Percentiles rank a stretch among this genome's conserved stretches.
phyloP scores from a whole-genome alignment of 2,797 vertebrate genomes.

The Hyperoplus lanceolatus region DNA sequence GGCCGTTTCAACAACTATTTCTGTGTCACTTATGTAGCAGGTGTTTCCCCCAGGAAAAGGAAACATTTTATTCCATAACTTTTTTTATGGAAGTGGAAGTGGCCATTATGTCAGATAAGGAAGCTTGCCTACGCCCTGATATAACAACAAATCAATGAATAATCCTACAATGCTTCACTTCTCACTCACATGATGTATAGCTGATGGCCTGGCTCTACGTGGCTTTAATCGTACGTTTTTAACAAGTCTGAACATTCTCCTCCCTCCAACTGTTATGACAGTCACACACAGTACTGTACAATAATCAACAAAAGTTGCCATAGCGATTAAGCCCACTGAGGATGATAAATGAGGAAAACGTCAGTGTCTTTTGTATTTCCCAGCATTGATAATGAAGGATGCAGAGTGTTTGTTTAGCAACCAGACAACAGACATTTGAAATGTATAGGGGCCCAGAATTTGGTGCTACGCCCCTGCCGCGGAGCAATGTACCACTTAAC shows the following conservation, averaged over 20 bases:
- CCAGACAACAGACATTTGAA: neutral
- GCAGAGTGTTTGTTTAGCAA: neutral
- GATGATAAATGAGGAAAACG: neutral
- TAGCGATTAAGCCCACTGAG: slow-evolving; percentile 3
- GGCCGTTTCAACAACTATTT: neutral
- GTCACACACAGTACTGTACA: neutral
- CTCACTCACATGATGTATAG: neutral
- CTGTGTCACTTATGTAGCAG: neutral
- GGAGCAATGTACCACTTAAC: neutral
- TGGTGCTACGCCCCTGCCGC: neutral
- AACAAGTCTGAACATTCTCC: too few species aligned
- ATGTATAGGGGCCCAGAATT: too few species aligned
- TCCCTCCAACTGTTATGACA: neutral
- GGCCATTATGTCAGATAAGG: neutral
- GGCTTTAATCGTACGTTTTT: neutral
- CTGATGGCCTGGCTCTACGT: neutral
- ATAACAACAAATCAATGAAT: too few species aligned
- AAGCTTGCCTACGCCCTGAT: neutral
- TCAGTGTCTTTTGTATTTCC: too few species aligned
- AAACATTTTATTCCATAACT: neutral
- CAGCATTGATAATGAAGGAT: neutral
- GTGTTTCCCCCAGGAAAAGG: neutral
- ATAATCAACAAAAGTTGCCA: slow-evolving; percentile 31
- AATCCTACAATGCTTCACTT: neutral
- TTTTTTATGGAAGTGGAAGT: neutral